Evolutionary conservation across 2,797 vertebrate genomes (phyloP).

Genomic region (Choloepus didactylus): DNA sequence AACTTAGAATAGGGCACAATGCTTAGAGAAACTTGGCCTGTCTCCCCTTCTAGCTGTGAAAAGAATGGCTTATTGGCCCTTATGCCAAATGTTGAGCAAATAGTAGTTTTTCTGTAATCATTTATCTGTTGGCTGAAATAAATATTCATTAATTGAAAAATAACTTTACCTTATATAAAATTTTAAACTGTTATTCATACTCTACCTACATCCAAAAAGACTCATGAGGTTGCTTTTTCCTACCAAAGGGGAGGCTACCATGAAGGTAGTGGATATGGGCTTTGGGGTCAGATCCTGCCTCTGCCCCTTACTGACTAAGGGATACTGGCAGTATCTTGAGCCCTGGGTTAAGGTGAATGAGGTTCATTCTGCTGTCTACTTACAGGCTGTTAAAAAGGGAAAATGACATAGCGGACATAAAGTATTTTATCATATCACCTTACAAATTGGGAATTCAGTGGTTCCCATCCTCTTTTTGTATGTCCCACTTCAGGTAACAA

Average conservation of each 20-base stretch:
- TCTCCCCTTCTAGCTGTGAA: neutral
- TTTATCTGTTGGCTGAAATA: neutral
- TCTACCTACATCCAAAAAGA: neutral
- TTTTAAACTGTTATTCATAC: neutral
- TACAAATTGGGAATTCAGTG: neutral
- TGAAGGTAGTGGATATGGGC: neutral
- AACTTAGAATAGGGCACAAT: neutral
- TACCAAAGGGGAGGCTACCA: neutral
- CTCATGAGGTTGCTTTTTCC: neutral
- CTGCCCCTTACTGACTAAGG: neutral
- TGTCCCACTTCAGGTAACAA: neutral
- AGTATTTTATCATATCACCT: neutral
- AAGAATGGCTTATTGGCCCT: constrained; percentile 2
- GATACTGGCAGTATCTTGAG: neutral
- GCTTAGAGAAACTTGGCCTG: neutral
- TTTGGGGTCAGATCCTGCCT: neutral
- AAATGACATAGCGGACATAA: neutral
- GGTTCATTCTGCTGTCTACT: neutral
- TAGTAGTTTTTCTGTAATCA: constrained; percentile 21
- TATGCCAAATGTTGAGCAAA: neutral
- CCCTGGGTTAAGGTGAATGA: neutral
- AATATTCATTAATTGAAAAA: constrained; percentile 28
- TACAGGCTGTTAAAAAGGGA: neutral
- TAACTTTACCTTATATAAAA: constrained; percentile 17
- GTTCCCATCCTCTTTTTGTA: neutral